Evolutionary conservation across 2,797 vertebrate genomes (phyloP).

Genomic region (Lithobates pipiens): DNA sequence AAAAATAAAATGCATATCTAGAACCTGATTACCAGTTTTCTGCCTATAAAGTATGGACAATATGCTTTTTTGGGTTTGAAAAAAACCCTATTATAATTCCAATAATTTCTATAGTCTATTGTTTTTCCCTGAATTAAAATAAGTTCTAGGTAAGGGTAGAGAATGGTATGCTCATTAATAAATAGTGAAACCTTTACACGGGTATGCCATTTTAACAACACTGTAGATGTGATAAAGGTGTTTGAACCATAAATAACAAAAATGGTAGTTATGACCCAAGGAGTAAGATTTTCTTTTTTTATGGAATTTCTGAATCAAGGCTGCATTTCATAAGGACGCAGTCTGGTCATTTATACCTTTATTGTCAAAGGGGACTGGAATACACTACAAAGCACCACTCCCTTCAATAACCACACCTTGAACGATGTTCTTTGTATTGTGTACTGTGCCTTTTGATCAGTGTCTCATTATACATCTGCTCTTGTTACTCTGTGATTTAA

Average conservation of each 20-base stretch:
- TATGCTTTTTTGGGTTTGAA: too few species aligned
- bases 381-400: constrained; percentile 20
- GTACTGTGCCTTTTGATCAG: constrained; percentile 50
- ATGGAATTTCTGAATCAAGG: constrained; percentile 21
- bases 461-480: constrained; percentile 36
- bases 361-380: constrained; percentile 8
- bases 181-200: not conserved
- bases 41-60: too few species aligned
- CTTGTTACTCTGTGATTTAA: constrained; percentile 52
- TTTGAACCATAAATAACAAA: not conserved
- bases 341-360: constrained; percentile 33
- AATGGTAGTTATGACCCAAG: not conserved
- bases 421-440: constrained; percentile 51
- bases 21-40: too few species aligned
- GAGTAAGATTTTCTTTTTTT: not conserved
- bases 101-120: not conserved
- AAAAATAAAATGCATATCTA: too few species aligned
- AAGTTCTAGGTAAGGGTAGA: too few species aligned
- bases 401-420: constrained; percentile 29
- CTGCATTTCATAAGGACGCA: constrained; percentile 55
- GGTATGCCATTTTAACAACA: not conserved
- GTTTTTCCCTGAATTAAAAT: too few species aligned
- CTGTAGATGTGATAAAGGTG: not conserved
- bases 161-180: not conserved
- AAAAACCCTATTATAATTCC: not conserved